phyloP scores from a whole-genome alignment of 2,888 invertebrate species.

The Metacarcinus magister region DNA sequence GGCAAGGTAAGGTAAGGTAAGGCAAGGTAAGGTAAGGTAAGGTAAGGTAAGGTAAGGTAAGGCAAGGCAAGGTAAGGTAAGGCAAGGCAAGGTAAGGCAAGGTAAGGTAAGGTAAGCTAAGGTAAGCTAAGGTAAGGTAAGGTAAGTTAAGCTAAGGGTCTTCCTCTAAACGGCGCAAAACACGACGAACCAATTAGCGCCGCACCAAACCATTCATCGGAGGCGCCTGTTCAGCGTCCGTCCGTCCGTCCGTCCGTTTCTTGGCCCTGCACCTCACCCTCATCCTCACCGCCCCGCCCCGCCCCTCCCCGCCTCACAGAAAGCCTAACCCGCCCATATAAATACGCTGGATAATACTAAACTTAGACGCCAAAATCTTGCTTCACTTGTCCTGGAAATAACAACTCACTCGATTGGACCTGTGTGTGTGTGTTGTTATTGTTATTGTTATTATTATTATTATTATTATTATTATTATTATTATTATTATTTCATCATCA shows the following conservation, averaged over 20 bases:
- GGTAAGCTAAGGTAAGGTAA: neutral
- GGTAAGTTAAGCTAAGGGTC: neutral
- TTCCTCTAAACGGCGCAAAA: neutral
- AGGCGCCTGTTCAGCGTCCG: neutral
- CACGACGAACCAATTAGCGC: neutral
- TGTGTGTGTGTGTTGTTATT: neutral
- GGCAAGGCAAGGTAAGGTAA: too few relatives aligned
- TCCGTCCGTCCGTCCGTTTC: too few relatives aligned
- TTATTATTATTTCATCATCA: neutral
- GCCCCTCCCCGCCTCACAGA: neutral
- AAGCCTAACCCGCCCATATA: too few relatives aligned
- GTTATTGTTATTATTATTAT: neutral
- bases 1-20: too few relatives aligned
- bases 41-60: too few relatives aligned
- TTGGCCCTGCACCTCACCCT: too few relatives aligned
- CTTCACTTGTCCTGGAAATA: neutral
- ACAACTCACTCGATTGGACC: neutral
- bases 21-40: too few relatives aligned
- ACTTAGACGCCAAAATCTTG: too few relatives aligned
- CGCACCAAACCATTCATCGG: neutral
- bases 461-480: constrained; percentile 1
- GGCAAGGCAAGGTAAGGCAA: too few relatives aligned
- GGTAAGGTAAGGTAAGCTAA: too few relatives aligned
- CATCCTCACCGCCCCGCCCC: neutral
- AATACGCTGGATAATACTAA: too few relatives aligned